Evolutionary conservation across 2,797 vertebrate species (phyloP).

Genomic region (Chiloscyllium punctatum): DNA sequence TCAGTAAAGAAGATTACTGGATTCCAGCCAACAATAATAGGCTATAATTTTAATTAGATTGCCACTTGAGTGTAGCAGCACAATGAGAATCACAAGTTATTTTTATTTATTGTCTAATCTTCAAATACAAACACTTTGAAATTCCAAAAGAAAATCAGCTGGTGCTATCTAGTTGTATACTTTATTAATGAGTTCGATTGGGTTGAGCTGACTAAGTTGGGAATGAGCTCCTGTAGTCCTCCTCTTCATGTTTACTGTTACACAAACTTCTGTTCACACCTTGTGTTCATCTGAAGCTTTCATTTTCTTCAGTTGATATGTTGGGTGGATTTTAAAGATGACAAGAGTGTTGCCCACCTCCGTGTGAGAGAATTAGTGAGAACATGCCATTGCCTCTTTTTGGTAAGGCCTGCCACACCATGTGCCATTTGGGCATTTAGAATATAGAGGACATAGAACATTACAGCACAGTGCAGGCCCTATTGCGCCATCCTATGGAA

Average conservation of each 20-base stretch:
- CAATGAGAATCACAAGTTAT: neutral
- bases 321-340: too few relatives aligned
- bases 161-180: neutral
- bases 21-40: slow-evolving; percentile 16
- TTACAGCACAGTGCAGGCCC: too few relatives aligned
- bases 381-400: too few relatives aligned
- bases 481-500: too few relatives aligned
- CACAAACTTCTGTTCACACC: neutral
- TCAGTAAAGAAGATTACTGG: slow-evolving; percentile 19
- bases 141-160: neutral
- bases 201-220: neutral
- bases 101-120: slow-evolving; percentile 2
- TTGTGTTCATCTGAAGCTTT: neutral
- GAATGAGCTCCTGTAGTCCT: neutral
- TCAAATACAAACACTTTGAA: neutral
- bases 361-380: too few relatives aligned
- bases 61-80: neutral
- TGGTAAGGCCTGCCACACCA: too few relatives aligned
- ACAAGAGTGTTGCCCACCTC: too few relatives aligned
- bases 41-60: slow-evolving; percentile 29
- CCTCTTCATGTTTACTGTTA: neutral
- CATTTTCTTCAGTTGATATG: neutral
- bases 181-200: neutral
- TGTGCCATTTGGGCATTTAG: too few relatives aligned
- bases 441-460: too few relatives aligned